Evolutionary conservation across 2,113 vertebrate genomes (phyloP), one percentile per base, ranked within the genome.

Genomic region (Alethe diademata): DNA sequence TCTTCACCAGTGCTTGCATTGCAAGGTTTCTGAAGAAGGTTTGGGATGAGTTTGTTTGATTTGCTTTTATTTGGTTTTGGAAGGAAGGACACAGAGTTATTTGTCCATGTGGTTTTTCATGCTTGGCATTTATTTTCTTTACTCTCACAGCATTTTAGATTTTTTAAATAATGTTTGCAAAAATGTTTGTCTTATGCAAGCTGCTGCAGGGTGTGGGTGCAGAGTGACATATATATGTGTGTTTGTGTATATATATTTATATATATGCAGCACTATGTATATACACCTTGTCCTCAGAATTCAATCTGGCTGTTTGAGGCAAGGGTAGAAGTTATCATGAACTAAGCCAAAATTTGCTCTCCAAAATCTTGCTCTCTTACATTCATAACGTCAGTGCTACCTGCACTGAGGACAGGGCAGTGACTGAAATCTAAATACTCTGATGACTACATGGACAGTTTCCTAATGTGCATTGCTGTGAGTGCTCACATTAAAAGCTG

Each of bases 301-400:
- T 76, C 47, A 54, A 6, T 31, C 42, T 0, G 0, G 8, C 4
- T 4, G 4, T 40, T 84, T 70, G 70, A 75, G 54, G 25, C 64
- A 80, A 20, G 16, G 14, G 4, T 17, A 78, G 26, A 86, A 90
- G 6, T 60, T 25, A 13, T 75, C 42, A 76, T 43, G 65, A 33
- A 47, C 19, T 1, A 9, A 76, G 33, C 26, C 54, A 86, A 78
- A 93, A 67, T 88, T 51, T 78, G 25, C 36, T 92, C 53, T 91
- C 56, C 64, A 64, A 80, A 96, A 54, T 25, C 70, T 92, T 64
- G 24, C 79, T 81, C 29, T 71, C n/a, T 70, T 69, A 19, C 5
- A 1, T 79, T 62, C 0, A 0, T 26, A 57, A 42, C 7, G 2
- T 65, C 72, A 71, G 60, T 25, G 75, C 73, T 47, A 28, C 14